Evolutionary conservation across 2,113 vertebrate genomes (phyloP).

Genomic region (Erythrocercus mccallii): DNA sequence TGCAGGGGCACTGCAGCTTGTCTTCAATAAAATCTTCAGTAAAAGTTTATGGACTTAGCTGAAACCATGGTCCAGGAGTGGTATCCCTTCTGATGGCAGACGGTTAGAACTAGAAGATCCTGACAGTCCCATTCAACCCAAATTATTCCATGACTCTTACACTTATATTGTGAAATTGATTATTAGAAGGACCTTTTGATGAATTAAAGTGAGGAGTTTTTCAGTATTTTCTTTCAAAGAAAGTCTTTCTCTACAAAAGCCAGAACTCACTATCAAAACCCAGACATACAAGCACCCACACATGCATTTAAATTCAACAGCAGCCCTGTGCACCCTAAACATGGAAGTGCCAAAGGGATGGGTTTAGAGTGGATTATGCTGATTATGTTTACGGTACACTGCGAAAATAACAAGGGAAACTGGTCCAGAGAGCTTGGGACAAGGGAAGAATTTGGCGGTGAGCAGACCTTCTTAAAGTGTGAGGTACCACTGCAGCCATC

Average conservation of each 20-base stretch:
- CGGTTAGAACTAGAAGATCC: not conserved
- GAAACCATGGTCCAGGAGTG: fast-evolving
- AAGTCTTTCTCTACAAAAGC: not conserved
- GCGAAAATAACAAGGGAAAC: not conserved
- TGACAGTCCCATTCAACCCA: not conserved
- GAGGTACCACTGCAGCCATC: fast-evolving
- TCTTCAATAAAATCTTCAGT: not conserved
- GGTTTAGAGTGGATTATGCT: not conserved
- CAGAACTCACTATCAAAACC: not conserved
- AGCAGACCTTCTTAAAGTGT: fast-evolving
- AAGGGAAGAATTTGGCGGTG: not conserved
- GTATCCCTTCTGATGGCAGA: not conserved
- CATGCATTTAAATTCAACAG: not conserved
- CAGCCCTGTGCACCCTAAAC: not conserved
- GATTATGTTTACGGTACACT: not conserved
- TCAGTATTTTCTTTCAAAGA: not conserved
- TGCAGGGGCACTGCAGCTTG: not conserved
- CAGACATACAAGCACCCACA: not conserved
- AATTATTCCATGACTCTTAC: not conserved
- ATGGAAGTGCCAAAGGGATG: not conserved
- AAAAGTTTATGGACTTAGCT: not conserved
- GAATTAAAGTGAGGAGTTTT: fast-evolving
- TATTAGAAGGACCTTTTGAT: not conserved
- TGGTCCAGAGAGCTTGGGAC: not conserved
- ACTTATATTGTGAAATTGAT: fast-evolving